Base-by-base conservation (phyloP, 2,888 invertebrate species). In the Aquatica leii region DNA sequence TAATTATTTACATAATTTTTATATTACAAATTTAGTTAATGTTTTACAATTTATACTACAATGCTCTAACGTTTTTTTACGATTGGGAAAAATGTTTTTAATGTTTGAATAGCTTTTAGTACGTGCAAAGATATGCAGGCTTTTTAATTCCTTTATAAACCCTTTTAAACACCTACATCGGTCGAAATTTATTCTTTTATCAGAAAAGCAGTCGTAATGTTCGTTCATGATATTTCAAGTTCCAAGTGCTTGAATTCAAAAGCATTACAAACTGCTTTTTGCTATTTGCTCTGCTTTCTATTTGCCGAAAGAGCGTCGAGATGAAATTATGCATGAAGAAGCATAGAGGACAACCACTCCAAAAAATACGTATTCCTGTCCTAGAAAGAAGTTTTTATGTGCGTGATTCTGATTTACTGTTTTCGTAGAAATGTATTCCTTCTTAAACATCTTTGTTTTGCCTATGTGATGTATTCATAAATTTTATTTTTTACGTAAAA, bases 281-380 rank as follows among this genome's bases (percentile, higher is more conserved):
- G 58, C 58, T 58, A 31, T 58, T 58, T 58, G 51, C 58, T 58
- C 43, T 58, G 37, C 58, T 58, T 58, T 58, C 58, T 58, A 58
- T 58, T 40, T 58, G 50, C 58, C 41, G 58, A 51, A 51, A 58
- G 58, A 58, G 51, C 50, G 58, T 58, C 58, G 58, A 41, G 58
- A 58, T 51, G 51, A 58, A 58, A 58, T 58, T 58, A 58, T 58
- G 58, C 58, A 58, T 58, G 51, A 58, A 57, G 37, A 57, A 58
- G 58, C 34, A 56, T 58, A 51, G 51, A 58, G 31, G 50, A 58
- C 58, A 58, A 51, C 58, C 58, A 58, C 58, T 58, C 49, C 58
- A 50, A 57, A 50, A 50, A 57, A 49, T 49, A 49, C 50, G 57
- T 18, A 48, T 57, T 37, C 49, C 57, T 57, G 41, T 58, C 50